Base-by-base conservation (phyloP, 2,113 vertebrate species). In the Prunella fulvescens region DNA sequence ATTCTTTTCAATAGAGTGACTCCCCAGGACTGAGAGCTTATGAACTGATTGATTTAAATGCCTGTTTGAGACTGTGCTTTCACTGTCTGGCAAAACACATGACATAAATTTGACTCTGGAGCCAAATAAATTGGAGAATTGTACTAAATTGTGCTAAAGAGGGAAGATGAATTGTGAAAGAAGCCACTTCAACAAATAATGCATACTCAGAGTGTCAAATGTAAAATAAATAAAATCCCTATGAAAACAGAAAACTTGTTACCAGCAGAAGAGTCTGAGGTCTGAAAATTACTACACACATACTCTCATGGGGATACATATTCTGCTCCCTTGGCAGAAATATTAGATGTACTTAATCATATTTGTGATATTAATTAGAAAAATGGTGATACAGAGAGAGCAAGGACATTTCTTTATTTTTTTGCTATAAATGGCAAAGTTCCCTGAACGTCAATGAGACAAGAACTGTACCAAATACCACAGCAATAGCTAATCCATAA, bases 11-110 rank as follows among this genome's bases (percentile, higher is more conserved):
- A 89, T 66, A 44, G 78, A 85, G 47, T 86, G 48, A 48, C 48
- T 82, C 50, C 74, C 57, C 40, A 85, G 74, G 73, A 85, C 58
- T 1, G 7, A 88, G 88, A 72, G 91, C 85, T 82, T 76, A 67
- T n/a, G 70, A 85, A 79, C 61, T 69, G 92, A 94, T 82, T 94
- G 81, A 96, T 95, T 95, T 95, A 96, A 93, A 88, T 72, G 61
- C 48, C 57, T 64, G 37, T n/a, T 61, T 0, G 17, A 87, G 90
- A 93, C 74, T 72, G 26, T 90, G 61, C 61, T 91, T 90, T 93
- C 23, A 14, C 70, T 82, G 61, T 90, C 92, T 89, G 86, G 67
- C 83, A 81, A 93, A 92, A 83, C 64, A 92, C 62, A 86, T 53
- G 33, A 82, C 62, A 91, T 88, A 88, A 89, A 91, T 94, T 92